Base-by-base conservation (phyloP, 1,140 invertebrate species). In the Cyrtorhinus lividipennis region DNA sequence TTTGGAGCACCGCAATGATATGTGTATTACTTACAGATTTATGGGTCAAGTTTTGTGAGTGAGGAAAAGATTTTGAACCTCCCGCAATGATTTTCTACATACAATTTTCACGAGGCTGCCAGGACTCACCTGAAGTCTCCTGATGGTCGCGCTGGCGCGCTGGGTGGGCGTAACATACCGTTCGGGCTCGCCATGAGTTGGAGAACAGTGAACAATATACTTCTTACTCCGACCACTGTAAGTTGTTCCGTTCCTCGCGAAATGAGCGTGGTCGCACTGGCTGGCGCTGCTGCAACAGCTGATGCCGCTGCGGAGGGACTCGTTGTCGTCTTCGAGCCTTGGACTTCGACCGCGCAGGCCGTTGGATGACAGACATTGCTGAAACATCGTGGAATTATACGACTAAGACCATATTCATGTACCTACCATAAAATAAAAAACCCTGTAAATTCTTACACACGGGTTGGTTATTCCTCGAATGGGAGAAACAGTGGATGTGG, bases 101-200 rank as follows among this genome's bases (percentile, higher is more conserved):
- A n/a, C n/a, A n/a, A n/a, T n/a, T n/a, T n/a, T n/a, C n/a, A n/a
- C n/a, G n/a, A n/a, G n/a, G n/a, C n/a, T n/a, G 30, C 15, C 15
- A 15, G 30, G 15, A 38, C 60, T 71, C 67, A 79, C 79, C 72
- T 78, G 78, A 27, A 81, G 73, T 59, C 83, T 82, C 56, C 84
- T 79, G 20, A 92, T 83, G 73, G 89, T 86, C 66, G 81, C 78
- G 68, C 87, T 83, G 5, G 87, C 86, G 65, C 88, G 76, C 71
- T 92, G 89, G 0, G 89, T 91, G 1, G 89, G 89, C 44, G 89
- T 91, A 24, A 92, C 76, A 72, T 92, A 92, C 69, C 90, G 86
- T 10, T 80, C 82, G 60, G 81, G 79, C 0, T 81, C 82, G n/a
- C 81, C 80, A 72, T 87, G 82, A 15, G 24, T 53, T 66, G 84